Evolutionary conservation across 2,113 vertebrate species (phyloP), one percentile per base, ranked within the genome.

Genomic region (Ursus arctos): DNA sequence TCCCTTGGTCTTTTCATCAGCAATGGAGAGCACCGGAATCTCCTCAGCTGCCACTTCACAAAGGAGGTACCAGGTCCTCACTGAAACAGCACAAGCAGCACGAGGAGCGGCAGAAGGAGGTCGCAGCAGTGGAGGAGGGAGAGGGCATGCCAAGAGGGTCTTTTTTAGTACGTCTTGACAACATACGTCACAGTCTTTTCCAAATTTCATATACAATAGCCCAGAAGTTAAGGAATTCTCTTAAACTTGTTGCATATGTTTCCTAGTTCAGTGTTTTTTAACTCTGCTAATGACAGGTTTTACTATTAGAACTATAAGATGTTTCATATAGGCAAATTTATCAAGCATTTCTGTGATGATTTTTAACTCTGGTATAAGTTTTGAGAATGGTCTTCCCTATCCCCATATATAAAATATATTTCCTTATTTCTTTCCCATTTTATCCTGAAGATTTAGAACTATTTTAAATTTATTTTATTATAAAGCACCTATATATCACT

Each of bases 381-480:
- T 79, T 93, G 88, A 83, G 47, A 81, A 24, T 77, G 26, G n/a
- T 22, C 40, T 94, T 96, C 19, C 40, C n/a, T 53, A 69, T 43
- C 18, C 19, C 7, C 67, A 43, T 86, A 53, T 74, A 94, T 77
- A 57, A 81, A 74, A 59, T 83, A 57, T 6, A 81, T 53, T 43
- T 81, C 24, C 19, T 61, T 93, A 21, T 43, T 95, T 77, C 57
- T 85, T 59, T 22, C 51, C 43, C 43, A 86, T 36, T 82, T 91
- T 61, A 61, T 67, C 74, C 21, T 65, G 31, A 94, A 72, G n/a
- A 87, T 77, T 92, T 53, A 82, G 10, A 93, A 74, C 16, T 53
- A 77, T 15, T 94, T 28, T 83, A 53, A 92, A 72, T 69, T 79
- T 71, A 81, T 53, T 95, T 90, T 94, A 8, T 79, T 69, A 85